Conservation (phyloP, 2,113 vertebrate genomes). For the Galemys pyrenaicus region DNA sequence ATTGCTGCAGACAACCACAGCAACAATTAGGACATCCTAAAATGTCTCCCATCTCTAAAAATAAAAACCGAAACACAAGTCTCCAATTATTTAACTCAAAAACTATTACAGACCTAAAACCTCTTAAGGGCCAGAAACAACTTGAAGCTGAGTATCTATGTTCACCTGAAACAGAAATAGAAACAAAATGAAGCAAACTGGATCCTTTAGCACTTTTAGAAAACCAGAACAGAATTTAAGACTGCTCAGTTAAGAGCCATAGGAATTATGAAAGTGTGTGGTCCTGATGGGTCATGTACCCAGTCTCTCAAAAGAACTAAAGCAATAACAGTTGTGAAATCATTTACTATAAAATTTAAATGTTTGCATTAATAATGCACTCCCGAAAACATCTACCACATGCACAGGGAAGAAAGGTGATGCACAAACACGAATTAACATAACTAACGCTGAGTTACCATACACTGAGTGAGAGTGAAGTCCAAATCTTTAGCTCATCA, state of each 20-base stretch:
- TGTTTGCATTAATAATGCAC: background rate
- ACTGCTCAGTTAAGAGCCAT: background rate
- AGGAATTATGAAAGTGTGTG: background rate
- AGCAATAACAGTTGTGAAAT: constrained; percentile 22
- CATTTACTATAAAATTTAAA: background rate
- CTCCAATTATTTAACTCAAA: constrained; percentile 47
- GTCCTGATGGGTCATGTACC: background rate
- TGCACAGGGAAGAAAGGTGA: background rate
- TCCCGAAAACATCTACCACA: background rate
- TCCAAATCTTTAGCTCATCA: background rate
- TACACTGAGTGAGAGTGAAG: background rate
- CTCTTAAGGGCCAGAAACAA: background rate
- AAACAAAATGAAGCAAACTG: background rate
- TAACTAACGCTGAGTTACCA: background rate
- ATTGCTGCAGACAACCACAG: constrained; percentile 3
- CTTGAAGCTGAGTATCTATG: background rate
- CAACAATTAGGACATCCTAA: constrained; percentile 40
- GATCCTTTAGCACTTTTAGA: background rate
- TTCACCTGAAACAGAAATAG: background rate
- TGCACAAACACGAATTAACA: background rate
- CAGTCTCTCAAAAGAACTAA: constrained; percentile 24
- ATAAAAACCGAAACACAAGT: constrained; percentile 32
- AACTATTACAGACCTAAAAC: background rate
- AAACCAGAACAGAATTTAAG: constrained; percentile 26
- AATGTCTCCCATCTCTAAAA: constrained; percentile 30